phyloP scores from a whole-genome alignment of 2,797 vertebrate species.

The Helicolenus hilgendorfi region DNA sequence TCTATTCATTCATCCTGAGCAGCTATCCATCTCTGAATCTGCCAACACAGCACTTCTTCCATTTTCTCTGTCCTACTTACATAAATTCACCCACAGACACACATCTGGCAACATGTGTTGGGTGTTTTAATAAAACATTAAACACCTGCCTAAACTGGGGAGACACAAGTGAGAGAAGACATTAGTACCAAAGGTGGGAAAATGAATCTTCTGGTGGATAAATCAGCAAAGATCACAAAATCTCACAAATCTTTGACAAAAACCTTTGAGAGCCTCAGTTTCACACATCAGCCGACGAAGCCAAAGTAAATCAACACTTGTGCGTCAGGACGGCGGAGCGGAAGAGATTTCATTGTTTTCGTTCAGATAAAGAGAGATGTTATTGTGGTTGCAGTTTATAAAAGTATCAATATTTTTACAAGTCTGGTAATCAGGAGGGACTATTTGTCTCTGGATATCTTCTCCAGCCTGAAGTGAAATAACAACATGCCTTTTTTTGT shows the following conservation, averaged over 20 bases:
- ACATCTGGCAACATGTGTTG: background rate
- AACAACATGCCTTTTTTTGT: background rate
- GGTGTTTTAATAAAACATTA: background rate
- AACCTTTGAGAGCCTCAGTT: background rate
- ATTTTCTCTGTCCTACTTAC: background rate
- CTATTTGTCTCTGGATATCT: constrained; percentile 23
- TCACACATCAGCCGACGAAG: background rate
- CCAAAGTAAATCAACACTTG: background rate
- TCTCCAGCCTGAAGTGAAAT: background rate
- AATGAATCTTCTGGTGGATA: background rate
- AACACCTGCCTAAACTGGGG: background rate
- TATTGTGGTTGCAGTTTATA: background rate
- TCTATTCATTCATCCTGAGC: constrained; percentile 24
- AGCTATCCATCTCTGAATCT: constrained; percentile 17
- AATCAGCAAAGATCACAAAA: background rate
- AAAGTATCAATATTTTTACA: background rate
- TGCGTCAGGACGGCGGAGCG: background rate
- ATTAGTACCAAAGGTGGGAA: background rate
- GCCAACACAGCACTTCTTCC: constrained; percentile 19
- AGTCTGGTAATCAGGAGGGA: background rate
- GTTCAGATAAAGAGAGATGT: constrained; percentile 16
- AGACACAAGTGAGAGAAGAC: background rate
- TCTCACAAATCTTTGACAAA: background rate
- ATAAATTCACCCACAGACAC: constrained; percentile 13
- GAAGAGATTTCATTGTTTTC: constrained; percentile 28